Percentiles rank a stretch among this genome's conserved stretches.
Evolutionary conservation across 2,888 invertebrate species (phyloP).

Genomic region (Nasonovia ribisnigri): DNA sequence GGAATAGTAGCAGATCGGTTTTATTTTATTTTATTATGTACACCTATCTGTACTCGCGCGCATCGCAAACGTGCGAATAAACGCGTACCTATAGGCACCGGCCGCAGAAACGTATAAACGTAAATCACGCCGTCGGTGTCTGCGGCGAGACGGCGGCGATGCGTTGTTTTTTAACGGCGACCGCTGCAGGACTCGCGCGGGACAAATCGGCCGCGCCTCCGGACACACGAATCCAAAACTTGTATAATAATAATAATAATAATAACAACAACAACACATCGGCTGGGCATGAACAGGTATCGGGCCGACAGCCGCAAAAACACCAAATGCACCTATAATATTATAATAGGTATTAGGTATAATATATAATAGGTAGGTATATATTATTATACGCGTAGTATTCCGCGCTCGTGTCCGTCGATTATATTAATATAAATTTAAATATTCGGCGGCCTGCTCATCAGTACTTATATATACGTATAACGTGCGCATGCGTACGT

Average conservation of each 20-base stretch:
- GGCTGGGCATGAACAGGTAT: constrained; percentile 1
- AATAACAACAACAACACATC: not conserved
- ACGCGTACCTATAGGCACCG: not conserved
- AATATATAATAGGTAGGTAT: not conserved
- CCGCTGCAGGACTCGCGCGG: not conserved
- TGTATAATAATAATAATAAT: constrained; percentile 13
- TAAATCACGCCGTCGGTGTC: constrained; percentile 42
- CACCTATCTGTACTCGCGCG: not conserved
- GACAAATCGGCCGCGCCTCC: constrained; percentile 29
- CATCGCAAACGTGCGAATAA: not conserved
- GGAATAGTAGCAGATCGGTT: constrained; percentile 6
- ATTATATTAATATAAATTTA: constrained; percentile 50
- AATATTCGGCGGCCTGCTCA: constrained; percentile 39
- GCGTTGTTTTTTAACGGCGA: not conserved
- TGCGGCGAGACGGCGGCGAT: constrained; percentile 3
- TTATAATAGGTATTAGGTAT: not conserved
- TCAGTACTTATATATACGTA: not conserved
- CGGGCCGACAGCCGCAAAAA: constrained; percentile 34
- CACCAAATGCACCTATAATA: constrained; percentile 8
- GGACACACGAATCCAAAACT: constrained; percentile 4
- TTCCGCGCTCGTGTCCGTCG: constrained; percentile 15
- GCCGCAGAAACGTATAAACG: not conserved
- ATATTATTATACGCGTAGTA: not conserved
- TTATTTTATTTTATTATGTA: not conserved
- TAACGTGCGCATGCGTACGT: not conserved